A percentile compares a stretch with the other conserved stretches of the same genome.
These are phyloP conservation scores for Opisthocomus hoazin DNA, from an alignment of 2,113 vertebrate species.

Conservation along the genomic window DNA sequence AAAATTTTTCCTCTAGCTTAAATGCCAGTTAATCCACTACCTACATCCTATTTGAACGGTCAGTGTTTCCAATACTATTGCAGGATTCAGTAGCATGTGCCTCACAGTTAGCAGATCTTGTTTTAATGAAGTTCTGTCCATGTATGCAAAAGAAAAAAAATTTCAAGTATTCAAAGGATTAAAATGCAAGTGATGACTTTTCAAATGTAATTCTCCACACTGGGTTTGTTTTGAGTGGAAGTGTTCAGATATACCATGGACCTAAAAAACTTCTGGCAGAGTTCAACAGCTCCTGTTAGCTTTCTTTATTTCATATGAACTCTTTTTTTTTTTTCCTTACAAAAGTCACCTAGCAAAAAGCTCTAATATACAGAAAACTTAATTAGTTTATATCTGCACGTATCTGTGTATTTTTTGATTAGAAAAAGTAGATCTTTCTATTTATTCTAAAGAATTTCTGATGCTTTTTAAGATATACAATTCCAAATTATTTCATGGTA, in stretches of 20 bases:
- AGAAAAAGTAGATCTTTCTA: background rate
- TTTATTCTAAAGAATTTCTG: background rate
- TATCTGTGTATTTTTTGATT: background rate
- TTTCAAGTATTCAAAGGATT: background rate
- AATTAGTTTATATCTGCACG: background rate
- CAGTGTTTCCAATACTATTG: background rate
- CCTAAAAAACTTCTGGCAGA: background rate
- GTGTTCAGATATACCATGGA: background rate
- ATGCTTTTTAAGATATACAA: background rate
- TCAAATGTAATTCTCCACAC: background rate
- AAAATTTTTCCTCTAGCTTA: background rate
- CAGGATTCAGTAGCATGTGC: background rate
- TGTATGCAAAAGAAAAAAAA: background rate
- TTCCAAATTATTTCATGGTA: background rate
- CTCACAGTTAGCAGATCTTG: background rate
- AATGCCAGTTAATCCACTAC: background rate
- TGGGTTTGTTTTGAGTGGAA: background rate
- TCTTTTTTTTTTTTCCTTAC: background rate
- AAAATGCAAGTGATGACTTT: background rate
- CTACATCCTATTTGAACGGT: background rate
- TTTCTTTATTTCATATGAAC: background rate
- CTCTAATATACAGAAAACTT: background rate
- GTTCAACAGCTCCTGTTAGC: background rate
- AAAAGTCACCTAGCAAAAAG: background rate
- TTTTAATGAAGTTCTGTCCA: background rate